Conservation (phyloP, 1,140 invertebrate genomes). For the Drosophila guanche region DNA sequence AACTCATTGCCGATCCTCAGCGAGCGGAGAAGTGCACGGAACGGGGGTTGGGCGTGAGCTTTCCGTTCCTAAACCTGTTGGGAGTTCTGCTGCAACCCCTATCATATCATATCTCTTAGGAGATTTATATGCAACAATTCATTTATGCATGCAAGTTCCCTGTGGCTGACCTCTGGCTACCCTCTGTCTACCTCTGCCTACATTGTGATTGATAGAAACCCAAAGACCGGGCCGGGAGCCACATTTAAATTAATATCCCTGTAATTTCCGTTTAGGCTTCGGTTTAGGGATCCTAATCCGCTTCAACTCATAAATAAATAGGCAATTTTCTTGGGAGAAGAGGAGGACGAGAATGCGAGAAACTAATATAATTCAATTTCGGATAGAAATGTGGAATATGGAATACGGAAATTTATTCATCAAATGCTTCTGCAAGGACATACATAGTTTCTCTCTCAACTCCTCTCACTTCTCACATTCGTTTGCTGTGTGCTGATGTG, state of each 20-base stretch:
- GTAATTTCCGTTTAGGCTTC: conserved; percentile 44
- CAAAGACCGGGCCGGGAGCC: conserved; percentile 1
- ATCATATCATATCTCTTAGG: background rate
- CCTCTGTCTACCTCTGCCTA: background rate
- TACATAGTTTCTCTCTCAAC: conserved; percentile 14
- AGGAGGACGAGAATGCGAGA: conserved; percentile 41
- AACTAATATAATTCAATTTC: conserved; percentile 66
- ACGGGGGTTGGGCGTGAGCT: background rate
- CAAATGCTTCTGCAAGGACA: conserved; percentile 28
- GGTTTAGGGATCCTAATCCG: conserved; percentile 35
- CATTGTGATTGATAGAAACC: background rate
- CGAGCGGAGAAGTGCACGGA: no score
- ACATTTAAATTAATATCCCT: conserved; percentile 46
- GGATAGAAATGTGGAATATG: conserved; percentile 17
- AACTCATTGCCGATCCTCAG: conserved; percentile 12
- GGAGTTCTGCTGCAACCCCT: conserved; percentile 11
- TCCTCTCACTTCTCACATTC: background rate
- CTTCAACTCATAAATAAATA: conserved; percentile 63
- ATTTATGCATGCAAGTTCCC: no score
- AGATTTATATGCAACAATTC: no score
- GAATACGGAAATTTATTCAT: conserved; percentile 36
- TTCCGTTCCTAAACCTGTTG: background rate
- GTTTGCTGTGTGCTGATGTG: background rate
- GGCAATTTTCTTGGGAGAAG: conserved; percentile 55
- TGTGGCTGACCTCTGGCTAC: no score